Evolutionary conservation across 2,113 vertebrate species (phyloP), one percentile per base, ranked within the genome.

Genomic region (Elaphurus davidianus): DNA sequence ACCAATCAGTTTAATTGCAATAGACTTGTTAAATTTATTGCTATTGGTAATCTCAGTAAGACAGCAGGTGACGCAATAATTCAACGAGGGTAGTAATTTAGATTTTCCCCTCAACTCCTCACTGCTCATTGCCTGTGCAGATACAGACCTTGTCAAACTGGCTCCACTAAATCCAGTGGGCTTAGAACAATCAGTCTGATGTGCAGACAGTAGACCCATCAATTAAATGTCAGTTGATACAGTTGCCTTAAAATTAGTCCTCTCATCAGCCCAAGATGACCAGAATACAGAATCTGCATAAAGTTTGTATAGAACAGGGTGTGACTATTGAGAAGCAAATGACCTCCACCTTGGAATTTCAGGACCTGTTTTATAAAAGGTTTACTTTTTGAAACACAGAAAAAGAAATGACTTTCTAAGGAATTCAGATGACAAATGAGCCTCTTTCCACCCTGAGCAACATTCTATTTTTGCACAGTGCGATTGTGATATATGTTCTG

Each of bases 21-120:
- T 28, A 97, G 45, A 93, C 55, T 85, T 71, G 47, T 88, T 96
- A 85, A 96, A 92, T 87, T 33, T 76, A 83, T 86, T 52, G 64
- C n/a, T 71, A 43, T 78, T 76, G 23, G 36, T 78, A 71, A 78
- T 21, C 50, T 27, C 33, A 71, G 12, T 67, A 45, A 74, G 33
- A 93, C 17, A 87, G 52, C 30, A 6, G 25, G 25, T 50, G 33
- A 84, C 10, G 5, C 11, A 36, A 3, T 78, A 54, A 90, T 93
- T 91, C 33, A 3, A 27, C 67, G 67, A 59, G 1, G 5, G 6
- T 28, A 57, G 19, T 45, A 87, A 74, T 67, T 91, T 50, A 85
- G 28, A 4, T 43, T 93, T 82, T 79, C 52, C 11, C 2, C 25
- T 59, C 33, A 36, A 74, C 8, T 87, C 27, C 67, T 33, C 11